Percentiles rank a stretch among this genome's conserved stretches.
Evolutionary conservation across 2,797 vertebrate species (phyloP).

Genomic region (Clarias fuscus): DNA sequence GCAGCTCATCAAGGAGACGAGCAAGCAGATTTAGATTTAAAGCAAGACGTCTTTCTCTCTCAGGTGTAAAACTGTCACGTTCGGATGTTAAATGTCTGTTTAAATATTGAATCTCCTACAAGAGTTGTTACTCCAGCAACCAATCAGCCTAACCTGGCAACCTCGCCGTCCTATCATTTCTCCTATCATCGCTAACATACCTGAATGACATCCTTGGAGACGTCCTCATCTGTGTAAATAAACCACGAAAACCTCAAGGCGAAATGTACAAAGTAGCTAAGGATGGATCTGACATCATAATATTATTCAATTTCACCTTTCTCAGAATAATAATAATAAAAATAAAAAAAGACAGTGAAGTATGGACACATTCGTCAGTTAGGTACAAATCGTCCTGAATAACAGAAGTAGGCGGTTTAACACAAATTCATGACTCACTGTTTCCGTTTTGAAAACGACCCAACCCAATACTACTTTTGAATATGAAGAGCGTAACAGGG

Average conservation of each 20-base stretch:
- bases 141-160: background rate
- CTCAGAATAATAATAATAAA: too few species aligned
- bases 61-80: background rate
- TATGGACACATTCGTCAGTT: background rate
- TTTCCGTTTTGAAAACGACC: background rate
- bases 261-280: background rate
- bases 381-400: background rate
- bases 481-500: background rate
- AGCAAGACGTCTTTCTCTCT: background rate
- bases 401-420: background rate
- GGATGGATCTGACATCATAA: background rate
- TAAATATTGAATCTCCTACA: background rate
- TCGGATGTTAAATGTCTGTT: background rate
- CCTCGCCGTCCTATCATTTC: background rate
- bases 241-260: background rate
- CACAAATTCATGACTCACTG: background rate
- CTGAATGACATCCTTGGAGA: background rate
- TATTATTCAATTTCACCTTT: background rate
- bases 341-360: too few species aligned
- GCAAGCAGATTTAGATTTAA: background rate
- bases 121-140: background rate
- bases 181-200: background rate
- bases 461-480: background rate
- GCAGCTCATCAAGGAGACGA: background rate
- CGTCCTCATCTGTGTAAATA: background rate